Evolutionary conservation across 1,140 invertebrate species (phyloP).

Genomic region (Pararge aegeria): DNA sequence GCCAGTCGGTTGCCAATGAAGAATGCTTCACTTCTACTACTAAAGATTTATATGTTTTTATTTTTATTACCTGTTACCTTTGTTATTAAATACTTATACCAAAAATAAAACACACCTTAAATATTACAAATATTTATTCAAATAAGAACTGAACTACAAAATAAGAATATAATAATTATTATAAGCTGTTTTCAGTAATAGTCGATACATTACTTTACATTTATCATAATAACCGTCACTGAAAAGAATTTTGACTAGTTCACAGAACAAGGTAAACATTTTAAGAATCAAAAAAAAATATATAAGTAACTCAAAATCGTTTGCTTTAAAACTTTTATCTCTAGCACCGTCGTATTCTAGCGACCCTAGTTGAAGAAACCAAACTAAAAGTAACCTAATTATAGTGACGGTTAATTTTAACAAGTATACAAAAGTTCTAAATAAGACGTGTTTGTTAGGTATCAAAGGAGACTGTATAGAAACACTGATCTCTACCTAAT

Average conservation of each 20-base stretch:
- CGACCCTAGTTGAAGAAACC: constrained; percentile 27
- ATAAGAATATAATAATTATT: constrained; percentile 46
- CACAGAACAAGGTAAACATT: constrained; percentile 41
- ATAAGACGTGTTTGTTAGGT: constrained; percentile 63
- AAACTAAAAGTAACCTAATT: constrained; percentile 12
- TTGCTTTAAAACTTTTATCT: constrained; percentile 38
- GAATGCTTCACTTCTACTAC: too few relatives aligned
- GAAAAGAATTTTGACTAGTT: constrained; percentile 73
- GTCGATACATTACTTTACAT: constrained; percentile 44
- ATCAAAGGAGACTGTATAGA: constrained; percentile 72
- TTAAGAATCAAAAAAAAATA: constrained; percentile 28
- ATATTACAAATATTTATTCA: constrained; percentile 79
- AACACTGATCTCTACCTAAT: constrained; percentile 62
- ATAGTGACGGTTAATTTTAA: constrained; percentile 42
- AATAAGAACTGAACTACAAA: constrained; percentile 71
- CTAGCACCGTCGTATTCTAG: constrained; percentile 60
- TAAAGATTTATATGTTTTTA: too few relatives aligned
- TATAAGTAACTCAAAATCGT: constrained; percentile 29
- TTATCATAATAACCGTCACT: constrained; percentile 53
- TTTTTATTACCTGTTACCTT: too few relatives aligned
- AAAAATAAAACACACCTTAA: constrained; percentile 44
- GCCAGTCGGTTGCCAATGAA: too few relatives aligned
- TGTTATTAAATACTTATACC: too few relatives aligned
- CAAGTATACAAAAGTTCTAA: constrained; percentile 69
- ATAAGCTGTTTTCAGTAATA: constrained; percentile 64